Evolutionary conservation across 2,888 invertebrate species (phyloP), one percentile per base, ranked within the genome.

Genomic region (Dendrolimus houi): DNA sequence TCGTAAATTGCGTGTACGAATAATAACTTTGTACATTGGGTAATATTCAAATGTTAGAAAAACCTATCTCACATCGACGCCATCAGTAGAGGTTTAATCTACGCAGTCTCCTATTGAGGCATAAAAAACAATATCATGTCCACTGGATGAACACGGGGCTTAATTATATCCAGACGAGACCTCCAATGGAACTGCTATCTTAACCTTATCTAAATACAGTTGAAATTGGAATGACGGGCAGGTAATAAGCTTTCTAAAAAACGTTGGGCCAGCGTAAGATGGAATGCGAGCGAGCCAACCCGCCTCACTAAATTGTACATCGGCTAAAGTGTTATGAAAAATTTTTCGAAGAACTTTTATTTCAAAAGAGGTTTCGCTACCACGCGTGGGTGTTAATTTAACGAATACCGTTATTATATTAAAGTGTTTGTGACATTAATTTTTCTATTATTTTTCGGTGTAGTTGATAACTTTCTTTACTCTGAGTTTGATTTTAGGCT

Each of bases 71-170:
- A 29, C 29, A 29, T 29, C 29, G 29, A 29, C 3, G 29, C 29
- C 6, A 29, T 47, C 47, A 10, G 9, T 7, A 12, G 47, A 47
- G 12, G 47, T 70, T 79, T 78, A 83, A 83, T 83, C 85, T 85
- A 83, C 78, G 77, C 75, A 77, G 76, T 81, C 79, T 81, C 79
- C 85, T 85, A 83, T 82, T 83, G 80, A 75, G 67, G 76, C 77
- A 86, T 84, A 87, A 87, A 83, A 87, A 87, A 87, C 86, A 87
- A 87, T 87, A 87, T 87, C 83, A 81, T 73, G 79, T 81, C 77
- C 78, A 76, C 78, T 76, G 72, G 71, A 71, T 75, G 68, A 75
- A 82, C 83, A 83, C 71, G 78, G 74, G 66, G 81, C 87, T 85
- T 88, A 87, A 88, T 87, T 87, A 87, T 47, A 47, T 29, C 29